Percentiles rank a stretch among this genome's conserved stretches.
Evolutionary conservation across 2,113 vertebrate species (phyloP).

Genomic region (Taxidea taxus): DNA sequence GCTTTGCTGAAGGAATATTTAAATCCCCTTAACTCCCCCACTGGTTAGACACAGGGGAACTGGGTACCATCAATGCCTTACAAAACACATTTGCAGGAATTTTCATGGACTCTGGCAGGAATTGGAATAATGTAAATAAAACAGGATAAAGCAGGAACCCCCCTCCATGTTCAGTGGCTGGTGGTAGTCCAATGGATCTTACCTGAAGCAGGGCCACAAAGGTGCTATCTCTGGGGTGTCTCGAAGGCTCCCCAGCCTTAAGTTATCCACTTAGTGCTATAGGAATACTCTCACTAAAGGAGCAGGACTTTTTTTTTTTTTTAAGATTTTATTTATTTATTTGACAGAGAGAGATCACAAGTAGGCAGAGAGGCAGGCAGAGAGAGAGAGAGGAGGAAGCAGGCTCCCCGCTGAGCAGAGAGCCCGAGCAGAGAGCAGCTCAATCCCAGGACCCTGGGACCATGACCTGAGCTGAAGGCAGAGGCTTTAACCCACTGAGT

Average conservation of each 20-base stretch:
- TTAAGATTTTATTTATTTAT: too few species aligned
- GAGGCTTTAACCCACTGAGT: too few species aligned
- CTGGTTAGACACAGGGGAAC: background rate
- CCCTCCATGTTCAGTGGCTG: background rate
- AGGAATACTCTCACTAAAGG: background rate
- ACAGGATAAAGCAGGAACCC: background rate
- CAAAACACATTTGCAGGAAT: slow-evolving; percentile 11
- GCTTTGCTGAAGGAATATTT: background rate
- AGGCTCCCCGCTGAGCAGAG: too few species aligned
- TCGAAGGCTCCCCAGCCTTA: background rate
- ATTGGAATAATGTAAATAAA: background rate
- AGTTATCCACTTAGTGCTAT: background rate
- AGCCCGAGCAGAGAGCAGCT: too few species aligned
- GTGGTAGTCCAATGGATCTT: background rate
- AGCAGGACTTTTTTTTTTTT: too few species aligned
- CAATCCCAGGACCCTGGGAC: too few species aligned
- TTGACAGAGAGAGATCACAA: too few species aligned
- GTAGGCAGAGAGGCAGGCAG: too few species aligned
- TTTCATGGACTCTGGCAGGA: background rate
- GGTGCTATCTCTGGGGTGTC: background rate
- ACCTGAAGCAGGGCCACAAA: background rate
- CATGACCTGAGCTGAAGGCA: too few species aligned
- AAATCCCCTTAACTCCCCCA: background rate
- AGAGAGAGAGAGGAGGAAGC: too few species aligned
- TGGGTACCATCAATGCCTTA: background rate